Base-by-base conservation (phyloP, 2,113 vertebrate genomes). In the Lepisosteus osseus region DNA sequence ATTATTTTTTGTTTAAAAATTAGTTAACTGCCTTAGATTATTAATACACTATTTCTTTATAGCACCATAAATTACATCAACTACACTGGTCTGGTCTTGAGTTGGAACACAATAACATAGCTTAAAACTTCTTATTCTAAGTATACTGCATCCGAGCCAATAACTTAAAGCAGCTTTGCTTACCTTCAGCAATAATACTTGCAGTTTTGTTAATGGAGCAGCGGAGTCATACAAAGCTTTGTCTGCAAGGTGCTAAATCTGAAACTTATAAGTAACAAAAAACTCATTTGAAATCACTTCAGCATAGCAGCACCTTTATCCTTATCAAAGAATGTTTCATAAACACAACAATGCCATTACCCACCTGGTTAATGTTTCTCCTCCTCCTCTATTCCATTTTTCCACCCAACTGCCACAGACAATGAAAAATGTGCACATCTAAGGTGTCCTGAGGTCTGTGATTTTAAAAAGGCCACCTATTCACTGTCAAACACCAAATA, bases 301-400 rank as follows among this genome's bases (percentile, higher is more conserved):
- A 83, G 78, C 85, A 71, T 69, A 86, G 77, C 59, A 69, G 84
- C 84, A 86, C 80, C 84, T 90, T 82, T 79, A 80, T 84, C 76
- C 84, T 78, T 85, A 89, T 91, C 89, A 90, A 85, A 85, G 87
- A 87, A 90, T 89, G 82, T 5, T 88, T 94, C 91, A 93, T 92
- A 91, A 94, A 88, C 85, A 87, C 81, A 85, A 92, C 85, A 85
- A 91, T 85, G 83, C 84, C 83, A 82, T 89, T 79, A 78, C 86
- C 87, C 92, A 92, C 94, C 91, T 94, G 94, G 91, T 91, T 90
- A 86, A 90, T 92, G 90, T 95, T 94, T 94, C 93, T 88, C 92
- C 91, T 92, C 92, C 92, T 90, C 84, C 84, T 76, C 81, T 90
- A 86, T 82, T 92, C 92, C 92, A 86, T 81, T 93, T 91, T 94